Evolutionary conservation across 2,113 vertebrate genomes (phyloP), one percentile per base, ranked within the genome.

Genomic region (Pygoscelis adeliae): DNA sequence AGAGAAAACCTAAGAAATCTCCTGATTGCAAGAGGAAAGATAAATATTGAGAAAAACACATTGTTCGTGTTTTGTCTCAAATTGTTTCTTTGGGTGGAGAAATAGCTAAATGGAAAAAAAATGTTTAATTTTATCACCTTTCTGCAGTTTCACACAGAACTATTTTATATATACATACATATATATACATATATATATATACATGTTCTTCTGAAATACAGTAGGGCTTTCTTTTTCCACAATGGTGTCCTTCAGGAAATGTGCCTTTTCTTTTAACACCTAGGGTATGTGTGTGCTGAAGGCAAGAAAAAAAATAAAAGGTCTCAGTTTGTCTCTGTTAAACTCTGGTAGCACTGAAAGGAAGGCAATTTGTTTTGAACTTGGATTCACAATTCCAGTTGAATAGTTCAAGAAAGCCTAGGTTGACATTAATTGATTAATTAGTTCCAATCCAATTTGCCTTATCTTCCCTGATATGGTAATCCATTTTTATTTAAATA

Each of bases 111-210:
- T 26, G 34, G 8, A 22, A 26, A 38, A 56, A 40, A 56, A 15
- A 34, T 42, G 32, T 47, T 53, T 49, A n/a, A 26, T 62, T 87
- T 77, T 77, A 46, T 46, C 17, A 65, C 5, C 7, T 72, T 83
- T 71, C 50, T 83, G 53, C 21, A 73, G 26, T 89, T 73, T 84
- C n/a, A 73, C 18, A 26, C 18, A 80, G 53, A 67, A 73, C 17
- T 52, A 26, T 66, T 71, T 46, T 79, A 10, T 30, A 32, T 25
- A 32, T 55, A 11, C 2, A 12, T 36, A 46, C 10, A 59, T 25
- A 26, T 2, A 22, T 2, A 36, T 12, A 44, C 9, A 42, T 3
- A 36, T 1, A 26, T 2, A 42, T 38, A 38, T 38, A 38, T 8
- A 22, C 4, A 38, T 38, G 5, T 69, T 95, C 47, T 72, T 94